These are phyloP conservation scores for Erebia epiphron DNA, from an alignment of 2,888 invertebrate genomes.

Conservation along the genomic window DNA sequence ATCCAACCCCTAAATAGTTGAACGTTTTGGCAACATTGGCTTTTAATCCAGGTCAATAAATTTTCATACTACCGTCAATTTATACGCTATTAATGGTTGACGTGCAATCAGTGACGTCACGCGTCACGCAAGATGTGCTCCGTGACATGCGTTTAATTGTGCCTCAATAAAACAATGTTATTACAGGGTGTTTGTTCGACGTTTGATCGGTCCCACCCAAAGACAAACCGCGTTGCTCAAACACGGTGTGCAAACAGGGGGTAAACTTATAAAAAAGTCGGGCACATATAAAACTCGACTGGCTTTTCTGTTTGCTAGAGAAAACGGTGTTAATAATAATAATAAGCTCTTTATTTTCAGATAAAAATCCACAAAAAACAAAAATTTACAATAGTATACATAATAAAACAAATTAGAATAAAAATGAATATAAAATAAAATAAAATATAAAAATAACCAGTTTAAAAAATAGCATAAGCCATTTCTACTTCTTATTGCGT, in stretches of 20 bases:
- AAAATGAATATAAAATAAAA: too few relatives aligned
- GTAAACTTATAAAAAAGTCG: constrained; percentile 44
- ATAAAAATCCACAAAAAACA: too few relatives aligned
- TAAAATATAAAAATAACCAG: too few relatives aligned
- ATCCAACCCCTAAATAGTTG: too few relatives aligned
- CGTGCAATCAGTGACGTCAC: constrained; percentile 39
- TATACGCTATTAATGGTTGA: constrained; percentile 23
- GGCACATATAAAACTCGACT: constrained; percentile 30
- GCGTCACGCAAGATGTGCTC: constrained; percentile 40
- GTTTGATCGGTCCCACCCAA: constrained; percentile 64
- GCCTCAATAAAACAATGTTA: constrained; percentile 52
- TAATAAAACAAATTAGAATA: too few relatives aligned
- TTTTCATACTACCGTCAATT: constrained; percentile 8
- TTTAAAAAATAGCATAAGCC: too few relatives aligned
- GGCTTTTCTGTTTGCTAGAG: not conserved
- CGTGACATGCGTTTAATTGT: constrained; percentile 50
- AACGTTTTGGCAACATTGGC: not conserved
- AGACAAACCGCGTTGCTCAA: constrained; percentile 51
- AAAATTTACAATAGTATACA: too few relatives aligned
- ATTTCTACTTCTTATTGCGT: too few relatives aligned
- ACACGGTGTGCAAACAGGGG: constrained; percentile 59
- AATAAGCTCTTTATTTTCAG: too few relatives aligned
- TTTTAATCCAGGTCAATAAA: not conserved
- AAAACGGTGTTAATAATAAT: too few relatives aligned
- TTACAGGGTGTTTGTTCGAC: constrained; percentile 51